Base-by-base conservation (phyloP, 2,888 invertebrate genomes). In the Harpalus rufipes region DNA sequence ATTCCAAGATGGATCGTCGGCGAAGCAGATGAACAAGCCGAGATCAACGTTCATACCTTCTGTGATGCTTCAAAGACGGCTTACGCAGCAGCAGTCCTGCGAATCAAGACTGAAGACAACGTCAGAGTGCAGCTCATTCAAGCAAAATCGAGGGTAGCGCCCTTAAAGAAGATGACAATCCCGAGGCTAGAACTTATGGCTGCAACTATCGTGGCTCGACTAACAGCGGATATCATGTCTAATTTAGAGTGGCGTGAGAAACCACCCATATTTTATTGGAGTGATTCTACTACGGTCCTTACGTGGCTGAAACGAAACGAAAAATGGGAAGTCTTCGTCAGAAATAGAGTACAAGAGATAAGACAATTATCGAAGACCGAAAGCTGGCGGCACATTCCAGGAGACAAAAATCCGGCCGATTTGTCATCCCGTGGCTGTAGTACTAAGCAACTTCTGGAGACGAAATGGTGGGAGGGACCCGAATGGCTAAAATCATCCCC, bases 391-490 rank as follows among this genome's bases (percentile, higher is more conserved):
- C 87, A 88, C 85, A 84, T 89, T 3, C 88, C 89, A 5, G 88
- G 89, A 1, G 12, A 41, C 0, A 21, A 85, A 0, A 89, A 89
- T 83, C 88, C 88, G 7, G 89, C 89, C 1, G 88, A 89, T 85
- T 84, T 89, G 8, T 88, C 88, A 6, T 89, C 88, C 0, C 74
- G 89, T 76, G 89, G 89, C 4, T 89, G 89, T 81, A 81, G 68
- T 32, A 85, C 87, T 0, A 65, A 85, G 63, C 81, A 87, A 39
- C 85, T 89, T 2, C 7, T 88, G 6, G 84, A 88, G 32, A 86
- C 87, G 1, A 79, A 80, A 86, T 89, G 89, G 89, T 89, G 88
- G 89, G 86, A 87, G 86, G 89, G 89, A 7, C 89, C 89, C 21
- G 8, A 85, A 10, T 89, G 89, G 88, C 88, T 89, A 5, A 59